Conservation (phyloP, 1,140 invertebrate genomes). For the Tetramorium simillimum region DNA sequence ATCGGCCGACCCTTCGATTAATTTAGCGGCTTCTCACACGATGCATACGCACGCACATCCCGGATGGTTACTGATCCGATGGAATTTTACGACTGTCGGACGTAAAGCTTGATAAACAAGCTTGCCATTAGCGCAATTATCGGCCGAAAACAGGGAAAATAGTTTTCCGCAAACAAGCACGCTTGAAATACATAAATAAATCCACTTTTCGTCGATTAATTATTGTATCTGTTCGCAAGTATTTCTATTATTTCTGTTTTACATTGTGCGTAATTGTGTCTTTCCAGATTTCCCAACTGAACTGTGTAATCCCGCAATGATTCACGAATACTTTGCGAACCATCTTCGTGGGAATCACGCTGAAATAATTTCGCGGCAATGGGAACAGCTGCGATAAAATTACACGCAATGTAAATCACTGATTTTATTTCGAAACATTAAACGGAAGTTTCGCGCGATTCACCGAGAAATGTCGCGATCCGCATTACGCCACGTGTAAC, state of each 20-base stretch:
- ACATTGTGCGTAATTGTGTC: not conserved
- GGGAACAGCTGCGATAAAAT: not conserved
- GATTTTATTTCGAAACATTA: slow-evolving; percentile 47
- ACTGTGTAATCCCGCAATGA: not conserved
- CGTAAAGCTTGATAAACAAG: slow-evolving; percentile 17
- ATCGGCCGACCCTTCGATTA: slow-evolving; percentile 40
- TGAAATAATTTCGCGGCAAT: not conserved
- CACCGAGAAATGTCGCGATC: slow-evolving; percentile 22
- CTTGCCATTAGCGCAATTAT: slow-evolving; percentile 16
- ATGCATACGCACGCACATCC: not conserved
- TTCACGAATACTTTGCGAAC: not conserved
- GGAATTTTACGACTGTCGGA: not conserved
- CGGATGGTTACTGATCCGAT: not conserved
- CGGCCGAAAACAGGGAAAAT: not conserved
- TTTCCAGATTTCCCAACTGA: not conserved
- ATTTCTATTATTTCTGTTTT: not conserved
- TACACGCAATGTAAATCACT: slow-evolving; percentile 9
- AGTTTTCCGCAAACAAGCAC: not conserved
- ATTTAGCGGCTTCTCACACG: slow-evolving; percentile 12
- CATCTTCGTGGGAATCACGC: not conserved
- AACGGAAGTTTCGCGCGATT: slow-evolving; percentile 23
- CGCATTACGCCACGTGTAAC: not conserved
- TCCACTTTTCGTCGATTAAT: not conserved
- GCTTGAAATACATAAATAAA: not conserved
- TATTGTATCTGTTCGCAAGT: not conserved